Base-by-base conservation (phyloP, 1,140 invertebrate species). In the Drosophila ironensis region DNA sequence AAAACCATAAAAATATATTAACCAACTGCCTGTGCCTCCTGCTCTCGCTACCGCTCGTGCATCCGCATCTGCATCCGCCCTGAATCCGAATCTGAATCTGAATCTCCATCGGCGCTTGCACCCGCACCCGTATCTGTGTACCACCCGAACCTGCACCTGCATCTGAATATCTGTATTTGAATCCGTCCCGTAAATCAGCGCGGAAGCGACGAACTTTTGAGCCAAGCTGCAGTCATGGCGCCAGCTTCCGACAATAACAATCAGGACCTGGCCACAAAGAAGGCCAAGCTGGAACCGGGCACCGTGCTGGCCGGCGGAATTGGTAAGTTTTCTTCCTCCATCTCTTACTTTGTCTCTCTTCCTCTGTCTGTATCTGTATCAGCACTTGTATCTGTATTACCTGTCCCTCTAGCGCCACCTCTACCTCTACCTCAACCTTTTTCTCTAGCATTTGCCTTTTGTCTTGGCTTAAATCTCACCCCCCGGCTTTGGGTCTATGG, bases 121-220 rank as follows among this genome's bases (percentile, higher is more conserved):
- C 38, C 40, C 25, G 27, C 17, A 40, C 24, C 22, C 35, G 44
- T 20, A 25, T 35, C 46, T 56, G 16, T 37, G 53, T 50, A 19
- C 22, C 4, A 37, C 42, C 51, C 35, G n/a, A n/a, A n/a, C n/a
- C n/a, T n/a, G n/a, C n/a, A n/a, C 51, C 37, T 42, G 17, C 35
- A 12, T 48, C 53, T 42, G 59, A 53, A 25, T 44, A 17, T 27
- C 54, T 47, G 63, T n/a, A n/a, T n/a, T n/a, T n/a, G n/a, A n/a
- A n/a, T n/a, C n/a, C n/a, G n/a, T n/a, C n/a, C n/a, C n/a, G n/a
- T 56, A 46, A 47, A 59, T 30, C 94, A 98, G 97, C 96, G 97
- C 93, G 96, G 97, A 92, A 97, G 96, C 90, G 97, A 98, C 93
- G 97, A 97, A 93, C 94, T 98, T 91, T 93, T 97, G 91, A 96